Conservation (phyloP, 2,797 vertebrate species). For the Argentina silus region DNA sequence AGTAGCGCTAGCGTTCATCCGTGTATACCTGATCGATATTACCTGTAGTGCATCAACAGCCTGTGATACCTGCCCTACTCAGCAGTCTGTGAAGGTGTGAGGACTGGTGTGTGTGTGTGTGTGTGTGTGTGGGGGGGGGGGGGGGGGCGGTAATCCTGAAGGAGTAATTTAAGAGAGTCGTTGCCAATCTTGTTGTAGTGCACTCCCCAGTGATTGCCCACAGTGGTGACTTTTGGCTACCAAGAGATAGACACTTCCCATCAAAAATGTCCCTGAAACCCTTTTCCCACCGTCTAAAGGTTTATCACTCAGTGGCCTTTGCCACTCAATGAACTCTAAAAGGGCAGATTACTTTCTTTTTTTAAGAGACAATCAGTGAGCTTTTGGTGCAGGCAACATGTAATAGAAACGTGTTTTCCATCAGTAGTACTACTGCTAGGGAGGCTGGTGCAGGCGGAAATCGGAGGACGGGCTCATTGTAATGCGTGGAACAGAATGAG, state of each 20-base stretch:
- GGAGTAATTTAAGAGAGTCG: background rate
- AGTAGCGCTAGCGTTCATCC: background rate
- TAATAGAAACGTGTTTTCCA: background rate
- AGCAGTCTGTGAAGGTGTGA: background rate
- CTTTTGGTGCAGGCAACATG: background rate
- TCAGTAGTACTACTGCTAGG: no score
- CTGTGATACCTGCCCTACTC: background rate
- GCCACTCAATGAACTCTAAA: background rate
- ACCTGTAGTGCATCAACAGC: background rate
- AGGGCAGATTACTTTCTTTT: background rate
- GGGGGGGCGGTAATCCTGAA: background rate
- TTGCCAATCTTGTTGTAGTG: background rate
- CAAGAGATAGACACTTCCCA: background rate
- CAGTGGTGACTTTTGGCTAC: background rate
- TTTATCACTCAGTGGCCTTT: slow-evolving; percentile 6
- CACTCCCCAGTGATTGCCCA: slow-evolving; percentile 1
- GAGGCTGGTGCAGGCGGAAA: no score
- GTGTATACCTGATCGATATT: background rate
- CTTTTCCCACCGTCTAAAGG: background rate
- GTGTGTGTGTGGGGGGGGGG: no score
- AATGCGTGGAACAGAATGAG: no score
- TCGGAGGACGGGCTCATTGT: no score
- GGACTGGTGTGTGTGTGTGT: background rate
- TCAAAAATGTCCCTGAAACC: background rate
- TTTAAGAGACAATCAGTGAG: background rate